Evolutionary conservation across 2,113 vertebrate genomes (phyloP), one percentile per base, ranked within the genome.

Genomic region (Orientallactaga bullata): DNA sequence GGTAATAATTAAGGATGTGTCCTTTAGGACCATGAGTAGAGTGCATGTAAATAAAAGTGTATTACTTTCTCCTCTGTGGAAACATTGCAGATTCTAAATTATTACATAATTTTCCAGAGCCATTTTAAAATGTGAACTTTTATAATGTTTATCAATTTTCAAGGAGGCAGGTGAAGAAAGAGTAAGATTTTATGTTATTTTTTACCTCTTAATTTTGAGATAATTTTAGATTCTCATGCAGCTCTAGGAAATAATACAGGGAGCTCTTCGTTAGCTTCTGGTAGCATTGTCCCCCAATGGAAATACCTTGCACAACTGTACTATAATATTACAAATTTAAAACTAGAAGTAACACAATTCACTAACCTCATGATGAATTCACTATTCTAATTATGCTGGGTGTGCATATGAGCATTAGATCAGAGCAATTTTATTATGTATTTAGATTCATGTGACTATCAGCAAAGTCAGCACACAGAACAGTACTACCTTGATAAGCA

Each of bases 181-280:
- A 26, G 42, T 47, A 47, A 47, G 35, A 72, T 74, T 91, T 90
- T 88, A 92, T 83, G 11, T 60, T 91, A 74, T 78, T 5, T 81
- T 95, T 71, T 20, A 35, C 81, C n/a, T 90, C 72, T 85, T 92
- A 78, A 87, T 90, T 95, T 74, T 61, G n/a, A 85, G 69, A 82
- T 82, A 88, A 58, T 84, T 92, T 0, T 72, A 82, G 42, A 85
- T 37, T 88, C 32, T 85, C 18, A 82, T 7, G 24, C 77, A 93
- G 7, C 55, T 55, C 2, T 84, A 37, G 39, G 24, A 90, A 23
- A 68, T 55, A 72, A 80, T n/a, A 26, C 1, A 71, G 1, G 21
- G 30, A 82, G 23, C 10, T 85, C 7, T 37, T 55, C 37, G 26
- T 55, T 55, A 87, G 66, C 4, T 35, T 7, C 74, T 91, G 63